Base-by-base conservation (phyloP, 2,888 invertebrate species). In the Rhodophaea formosa region DNA sequence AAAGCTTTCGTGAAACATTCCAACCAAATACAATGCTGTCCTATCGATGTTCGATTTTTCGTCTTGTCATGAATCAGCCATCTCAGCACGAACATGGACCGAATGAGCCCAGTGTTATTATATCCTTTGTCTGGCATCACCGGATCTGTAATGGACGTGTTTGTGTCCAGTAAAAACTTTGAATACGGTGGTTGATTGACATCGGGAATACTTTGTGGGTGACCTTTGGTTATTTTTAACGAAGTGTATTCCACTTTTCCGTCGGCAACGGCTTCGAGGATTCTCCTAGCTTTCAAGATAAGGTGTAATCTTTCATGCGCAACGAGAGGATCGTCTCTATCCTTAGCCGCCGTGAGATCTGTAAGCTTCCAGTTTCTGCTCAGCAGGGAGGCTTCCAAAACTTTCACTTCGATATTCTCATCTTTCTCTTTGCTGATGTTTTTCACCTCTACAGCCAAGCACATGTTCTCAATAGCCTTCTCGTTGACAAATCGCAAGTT, bases 11-110 rank as follows among this genome's bases (percentile, higher is more conserved):
- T 92, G 60, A 95, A 90, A 67, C 92, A 92, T 60, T 93, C 91
- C 59, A 95, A 75, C 71, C 93, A 93, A 15, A 95, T 79, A 70
- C 94, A 94, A 72, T 94, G 95, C 69, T 96, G 96, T 0, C 96
- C 96, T 53, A 93, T 80, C 8, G 93, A 93, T 7, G 90, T 83
- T 58, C 92, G 89, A 45, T 91, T 92, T 35, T 89, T 92, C 8
- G 84, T 88, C 64, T 88, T 92, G 68, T 94, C 93, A 59, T 88
- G 83, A 0, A 93, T 93, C 69, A 85, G 90, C 94, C 94, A 94
- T 62, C 91, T 75, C 16, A 92, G 70, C 12, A 91, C 75, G 62
- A 92, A 81, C 85, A 90, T 90, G 0, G 92, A 91, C 57, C 82
- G 82, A 59, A 92, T 87, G 49, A 86, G 67, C 1, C 86, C 86